Evolutionary conservation across 2,888 invertebrate species (phyloP).

Genomic region (Arge pagana): DNA sequence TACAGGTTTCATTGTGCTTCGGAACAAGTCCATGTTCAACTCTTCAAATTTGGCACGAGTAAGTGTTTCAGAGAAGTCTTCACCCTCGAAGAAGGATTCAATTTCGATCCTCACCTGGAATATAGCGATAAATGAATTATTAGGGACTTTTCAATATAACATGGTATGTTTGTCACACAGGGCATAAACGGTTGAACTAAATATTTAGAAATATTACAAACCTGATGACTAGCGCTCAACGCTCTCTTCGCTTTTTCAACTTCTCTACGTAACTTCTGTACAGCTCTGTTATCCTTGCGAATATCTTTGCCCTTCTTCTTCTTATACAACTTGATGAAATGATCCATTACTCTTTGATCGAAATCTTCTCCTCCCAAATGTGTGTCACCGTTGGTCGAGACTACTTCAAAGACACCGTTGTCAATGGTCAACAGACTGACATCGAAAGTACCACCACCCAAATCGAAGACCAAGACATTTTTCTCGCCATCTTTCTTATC

Average conservation of each 20-base stretch:
- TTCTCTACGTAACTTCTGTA: slow-evolving; percentile 94
- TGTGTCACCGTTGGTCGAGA: slow-evolving; percentile 93
- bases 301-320: slow-evolving; percentile 99
- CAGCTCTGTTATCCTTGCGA: slow-evolving; percentile 90
- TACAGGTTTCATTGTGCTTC: slow-evolving; percentile 72
- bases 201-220: slow-evolving; percentile 26
- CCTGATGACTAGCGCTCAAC: slow-evolving; percentile 89
- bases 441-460: slow-evolving; percentile 99
- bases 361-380: slow-evolving; percentile 99
- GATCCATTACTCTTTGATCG: slow-evolving; percentile 97
- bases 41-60: slow-evolving; percentile 99
- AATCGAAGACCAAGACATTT: slow-evolving; percentile 97
- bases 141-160: not conserved
- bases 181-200: not conserved
- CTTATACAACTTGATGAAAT: slow-evolving; percentile 98
- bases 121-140: not conserved
- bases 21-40: slow-evolving; percentile 80
- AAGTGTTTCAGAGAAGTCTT: slow-evolving; percentile 97
- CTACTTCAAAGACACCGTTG: slow-evolving; percentile 96
- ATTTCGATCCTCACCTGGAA: slow-evolving; percentile 91
- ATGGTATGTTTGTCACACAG: not conserved
- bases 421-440: slow-evolving; percentile 98
- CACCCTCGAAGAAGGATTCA: slow-evolving; percentile 97
- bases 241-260: slow-evolving; percentile 98
- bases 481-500: slow-evolving; percentile 98